A percentile compares a stretch with the other conserved stretches of the same genome.
These are phyloP conservation scores for Siphlonurus alternatus DNA, from an alignment of 2,888 invertebrate species.

Conservation along the genomic window DNA sequence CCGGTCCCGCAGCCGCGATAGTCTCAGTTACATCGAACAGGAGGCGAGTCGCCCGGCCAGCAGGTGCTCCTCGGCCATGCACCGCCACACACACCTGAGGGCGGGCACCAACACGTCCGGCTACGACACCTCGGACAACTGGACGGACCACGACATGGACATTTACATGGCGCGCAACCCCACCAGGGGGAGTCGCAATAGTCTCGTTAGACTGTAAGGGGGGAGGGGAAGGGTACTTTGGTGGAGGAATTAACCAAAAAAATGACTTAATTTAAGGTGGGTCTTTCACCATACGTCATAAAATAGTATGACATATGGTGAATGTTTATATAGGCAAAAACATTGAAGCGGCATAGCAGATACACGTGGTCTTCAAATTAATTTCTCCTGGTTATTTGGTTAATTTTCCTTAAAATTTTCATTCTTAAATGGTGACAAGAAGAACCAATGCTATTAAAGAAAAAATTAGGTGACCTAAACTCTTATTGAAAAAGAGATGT, in stretches of 20 bases:
- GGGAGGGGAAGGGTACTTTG: no score
- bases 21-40: background rate
- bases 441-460: no score
- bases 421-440: no score
- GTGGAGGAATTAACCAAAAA: no score
- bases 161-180: constrained; percentile 88
- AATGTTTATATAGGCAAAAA: background rate
- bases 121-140: constrained; percentile 70
- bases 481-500: no score
- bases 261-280: no score
- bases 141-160: constrained; percentile 93
- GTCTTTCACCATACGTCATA: no score
- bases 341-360: background rate
- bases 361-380: no score
- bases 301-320: no score
- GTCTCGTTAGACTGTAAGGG: constrained; percentile 1
- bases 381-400: no score
- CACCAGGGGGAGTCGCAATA: constrained; percentile 35
- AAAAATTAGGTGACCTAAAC: no score
- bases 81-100: constrained; percentile 27
- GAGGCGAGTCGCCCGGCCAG: background rate
- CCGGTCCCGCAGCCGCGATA: background rate
- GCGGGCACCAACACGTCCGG: constrained; percentile 43
- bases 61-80: constrained; percentile 9
- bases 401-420: no score